Percentiles rank a stretch among this genome's conserved stretches.
Evolutionary conservation across 1,140 invertebrate genomes (phyloP).

Genomic region (Bradynema listronoti): DNA sequence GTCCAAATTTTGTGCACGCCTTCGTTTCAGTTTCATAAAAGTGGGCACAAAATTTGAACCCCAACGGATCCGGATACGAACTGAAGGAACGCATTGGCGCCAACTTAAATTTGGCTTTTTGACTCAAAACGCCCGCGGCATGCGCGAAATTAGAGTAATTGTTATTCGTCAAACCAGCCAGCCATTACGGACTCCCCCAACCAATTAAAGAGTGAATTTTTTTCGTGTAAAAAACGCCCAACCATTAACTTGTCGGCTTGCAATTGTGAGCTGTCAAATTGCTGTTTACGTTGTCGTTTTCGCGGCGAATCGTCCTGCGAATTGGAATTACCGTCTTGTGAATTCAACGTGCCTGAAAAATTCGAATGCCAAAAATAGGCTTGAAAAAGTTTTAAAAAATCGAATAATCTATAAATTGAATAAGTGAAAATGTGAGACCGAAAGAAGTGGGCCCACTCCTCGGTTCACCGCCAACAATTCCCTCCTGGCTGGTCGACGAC

Average conservation of each 20-base stretch:
- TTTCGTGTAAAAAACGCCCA: not conserved
- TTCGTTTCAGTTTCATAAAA: too few relatives aligned
- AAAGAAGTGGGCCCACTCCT: not conserved
- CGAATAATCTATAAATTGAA: not conserved
- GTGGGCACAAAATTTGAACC: too few relatives aligned
- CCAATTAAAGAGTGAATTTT: too few relatives aligned
- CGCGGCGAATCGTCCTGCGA: slow-evolving; percentile 16
- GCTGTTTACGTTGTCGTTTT: slow-evolving; percentile 21
- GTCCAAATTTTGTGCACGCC: too few relatives aligned
- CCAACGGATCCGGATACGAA: too few relatives aligned
- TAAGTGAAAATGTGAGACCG: not conserved
- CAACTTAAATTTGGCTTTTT: too few relatives aligned
- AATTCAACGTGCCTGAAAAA: not conserved
- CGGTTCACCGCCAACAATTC: slow-evolving; percentile 7
- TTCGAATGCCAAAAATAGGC: not conserved
- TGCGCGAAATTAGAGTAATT: too few relatives aligned
- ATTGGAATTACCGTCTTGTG: not conserved
- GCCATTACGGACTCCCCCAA: too few relatives aligned
- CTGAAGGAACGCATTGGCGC: too few relatives aligned
- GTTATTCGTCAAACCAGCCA: too few relatives aligned
- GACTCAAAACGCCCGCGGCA: too few relatives aligned
- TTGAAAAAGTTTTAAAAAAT: not conserved
- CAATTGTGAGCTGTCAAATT: slow-evolving; percentile 22
- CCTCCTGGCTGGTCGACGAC: too few relatives aligned
- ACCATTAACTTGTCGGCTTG: slow-evolving; percentile 22